Conservation (phyloP, 2,888 invertebrate species). For the Neocrepidodera transversa region DNA sequence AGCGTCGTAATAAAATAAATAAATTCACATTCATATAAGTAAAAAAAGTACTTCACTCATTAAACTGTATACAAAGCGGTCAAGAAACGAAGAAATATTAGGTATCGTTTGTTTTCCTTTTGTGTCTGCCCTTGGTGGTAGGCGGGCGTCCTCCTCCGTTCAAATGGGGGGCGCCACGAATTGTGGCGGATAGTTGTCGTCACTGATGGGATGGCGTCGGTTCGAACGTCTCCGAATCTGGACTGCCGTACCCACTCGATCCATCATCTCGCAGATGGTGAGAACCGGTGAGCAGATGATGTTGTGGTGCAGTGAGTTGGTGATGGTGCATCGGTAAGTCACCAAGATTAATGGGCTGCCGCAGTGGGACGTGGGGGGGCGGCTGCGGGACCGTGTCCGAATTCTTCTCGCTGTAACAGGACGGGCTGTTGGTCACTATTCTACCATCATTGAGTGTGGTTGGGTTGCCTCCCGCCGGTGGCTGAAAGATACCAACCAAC, state of each 20-base stretch:
- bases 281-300: conserved; percentile 47
- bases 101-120: conserved; percentile 18
- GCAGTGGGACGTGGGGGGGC: conserved; percentile 54
- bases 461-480: conserved; percentile 61
- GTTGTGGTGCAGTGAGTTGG: conserved; percentile 22
- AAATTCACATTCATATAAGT: no score
- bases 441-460: conserved; percentile 49
- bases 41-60: no score
- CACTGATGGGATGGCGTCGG: conserved; percentile 56
- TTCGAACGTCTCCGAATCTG: conserved; percentile 72
- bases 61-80: no score
- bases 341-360: conserved; percentile 58
- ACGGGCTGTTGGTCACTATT: conserved; percentile 55
- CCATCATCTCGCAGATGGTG: conserved; percentile 67
- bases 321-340: conserved; percentile 12
- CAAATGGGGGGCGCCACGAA: conserved; percentile 24
- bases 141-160: conserved; percentile 23
- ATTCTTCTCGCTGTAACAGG: conserved; percentile 61
- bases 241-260: conserved; percentile 82
- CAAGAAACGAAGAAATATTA: conserved; percentile 7
- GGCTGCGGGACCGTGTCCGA: conserved; percentile 46
- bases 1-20: no score
- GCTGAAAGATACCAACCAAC: conserved; percentile 59
- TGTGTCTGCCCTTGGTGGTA: conserved; percentile 13
- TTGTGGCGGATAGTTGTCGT: conserved; percentile 43